These are phyloP conservation scores for Centruroides sculpturatus DNA, from an alignment of 1,140 invertebrate genomes.

Conservation along the genomic window DNA sequence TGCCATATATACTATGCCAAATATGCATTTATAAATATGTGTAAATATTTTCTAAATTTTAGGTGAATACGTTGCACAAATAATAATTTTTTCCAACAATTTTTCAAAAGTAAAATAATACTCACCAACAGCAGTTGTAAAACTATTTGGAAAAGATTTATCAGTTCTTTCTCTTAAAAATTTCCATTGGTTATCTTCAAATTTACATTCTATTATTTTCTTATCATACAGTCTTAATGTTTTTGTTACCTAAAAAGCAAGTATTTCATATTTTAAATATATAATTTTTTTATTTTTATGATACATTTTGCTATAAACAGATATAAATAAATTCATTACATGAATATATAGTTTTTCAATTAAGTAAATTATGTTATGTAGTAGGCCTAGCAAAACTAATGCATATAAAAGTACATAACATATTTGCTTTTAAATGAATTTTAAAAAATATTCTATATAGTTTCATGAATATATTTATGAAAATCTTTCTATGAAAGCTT, in stretches of 20 bases:
- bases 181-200: constrained; percentile 55
- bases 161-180: constrained; percentile 94
- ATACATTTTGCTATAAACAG: too few relatives aligned
- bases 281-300: too few relatives aligned
- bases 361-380: too few relatives aligned
- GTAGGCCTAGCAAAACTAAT: too few relatives aligned
- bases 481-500: too few relatives aligned
- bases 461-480: too few relatives aligned
- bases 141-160: constrained; percentile 90
- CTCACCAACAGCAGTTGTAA: constrained; percentile 57
- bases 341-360: too few relatives aligned
- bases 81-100: neutral
- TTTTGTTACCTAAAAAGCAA: constrained; percentile 37
- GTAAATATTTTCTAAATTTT: neutral
- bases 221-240: constrained; percentile 61
- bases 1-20: neutral
- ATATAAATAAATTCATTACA: too few relatives aligned
- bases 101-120: constrained; percentile 1
- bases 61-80: neutral
- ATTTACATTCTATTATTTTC: constrained; percentile 94
- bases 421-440: too few relatives aligned
- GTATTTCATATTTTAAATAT: too few relatives aligned
- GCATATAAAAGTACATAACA: too few relatives aligned
- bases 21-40: neutral
- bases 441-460: too few relatives aligned